Evolutionary conservation across 2,797 vertebrate species (phyloP), one percentile per base, ranked within the genome.

Genomic region (Gastrophryne carolinensis): DNA sequence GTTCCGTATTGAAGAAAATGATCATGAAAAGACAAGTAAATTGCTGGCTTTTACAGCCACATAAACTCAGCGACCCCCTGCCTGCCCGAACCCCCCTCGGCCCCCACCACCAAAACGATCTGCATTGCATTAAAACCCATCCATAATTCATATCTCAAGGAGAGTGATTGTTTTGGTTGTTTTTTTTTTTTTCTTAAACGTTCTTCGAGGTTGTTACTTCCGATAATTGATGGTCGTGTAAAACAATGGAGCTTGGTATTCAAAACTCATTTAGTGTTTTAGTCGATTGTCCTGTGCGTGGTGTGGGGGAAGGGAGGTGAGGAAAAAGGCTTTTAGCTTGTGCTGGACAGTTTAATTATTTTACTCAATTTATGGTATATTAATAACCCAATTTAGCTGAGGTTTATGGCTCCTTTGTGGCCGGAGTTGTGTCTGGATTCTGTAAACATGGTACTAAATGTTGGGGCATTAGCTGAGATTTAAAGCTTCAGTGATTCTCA

Each of bases 81-180:
- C 66, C 32, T 74, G 50, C 26, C 50, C 34, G 50, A 37, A 35
- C 12, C 24, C 21, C 17, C 52, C 64, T n/a, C 27, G 19, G 9
- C 15, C 39, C 21, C 67, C 53, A 15, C 24, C 86, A 65, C 88
- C 87, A 84, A 89, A 89, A 85, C 87, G 89, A 90, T 90, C 86
- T 82, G 84, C 87, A 83, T 84, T 88, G 92, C 90, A 88, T 91
- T 92, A 91, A 92, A 90, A 83, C 82, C 56, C 89, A 96, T 97
- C 90, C 91, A 96, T 97, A 95, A 97, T 95, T 96, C 87, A 98
- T 95, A 90, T 80, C 77, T 85, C 88, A 91, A 84, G 87, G 84
- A 88, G 93, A 91, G 91, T 29, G 89, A 89, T 92, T 70, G 49
- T 72, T 72, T 72, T 6, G 9, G n/a, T n/a, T n/a, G n/a, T n/a